Evolutionary conservation across 2,888 invertebrate genomes (phyloP).

Genomic region (Agrotis exclamationis): DNA sequence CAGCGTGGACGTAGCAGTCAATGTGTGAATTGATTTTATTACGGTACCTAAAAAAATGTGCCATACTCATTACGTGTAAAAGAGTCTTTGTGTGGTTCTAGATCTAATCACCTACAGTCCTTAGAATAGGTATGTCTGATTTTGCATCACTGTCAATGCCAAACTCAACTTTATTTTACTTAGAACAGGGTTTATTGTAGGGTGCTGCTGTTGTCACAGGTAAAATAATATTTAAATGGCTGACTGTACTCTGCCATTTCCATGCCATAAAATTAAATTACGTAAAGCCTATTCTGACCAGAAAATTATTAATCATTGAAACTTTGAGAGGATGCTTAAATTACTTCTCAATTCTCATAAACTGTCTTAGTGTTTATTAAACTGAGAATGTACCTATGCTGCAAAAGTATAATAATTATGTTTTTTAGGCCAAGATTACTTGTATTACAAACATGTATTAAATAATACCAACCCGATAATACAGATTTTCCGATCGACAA

Average conservation of each 20-base stretch:
- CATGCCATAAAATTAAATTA: conserved; percentile 3
- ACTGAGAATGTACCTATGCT: no score
- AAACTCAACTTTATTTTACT: neutral
- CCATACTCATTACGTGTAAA: neutral
- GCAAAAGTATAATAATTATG: no score
- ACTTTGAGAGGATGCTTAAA: conserved; percentile 5
- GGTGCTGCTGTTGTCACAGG: neutral
- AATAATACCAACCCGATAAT: no score
- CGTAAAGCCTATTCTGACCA: no score
- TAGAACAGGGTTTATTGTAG: neutral
- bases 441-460: no score
- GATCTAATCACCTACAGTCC: neutral
- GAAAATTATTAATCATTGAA: conserved; percentile 20
- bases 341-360: neutral
- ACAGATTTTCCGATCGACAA: no score
- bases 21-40: conserved; percentile 10
- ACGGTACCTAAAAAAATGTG: conserved; percentile 22
- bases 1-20: neutral
- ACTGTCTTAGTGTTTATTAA: conserved; percentile 5
- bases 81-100: neutral
- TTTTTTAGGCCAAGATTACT: no score
- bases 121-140: neutral
- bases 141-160: neutral
- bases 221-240: neutral
- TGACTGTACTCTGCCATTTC: no score